phyloP scores from a whole-genome alignment of 1,140 invertebrate species.

The Sycophila sp. region DNA sequence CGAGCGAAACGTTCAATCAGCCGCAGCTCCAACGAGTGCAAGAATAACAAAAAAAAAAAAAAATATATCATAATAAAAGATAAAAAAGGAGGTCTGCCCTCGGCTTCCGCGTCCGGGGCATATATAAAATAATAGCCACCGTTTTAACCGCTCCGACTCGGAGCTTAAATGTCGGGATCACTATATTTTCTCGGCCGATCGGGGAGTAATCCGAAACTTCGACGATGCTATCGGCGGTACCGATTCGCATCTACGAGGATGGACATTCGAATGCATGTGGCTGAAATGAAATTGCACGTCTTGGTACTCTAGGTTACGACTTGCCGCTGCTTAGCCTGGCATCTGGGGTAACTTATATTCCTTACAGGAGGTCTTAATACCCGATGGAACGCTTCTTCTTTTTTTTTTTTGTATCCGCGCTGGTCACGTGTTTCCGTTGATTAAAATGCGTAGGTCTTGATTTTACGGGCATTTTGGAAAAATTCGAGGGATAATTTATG shows the following conservation, averaged over 20 bases:
- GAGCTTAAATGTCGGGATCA: too few relatives aligned
- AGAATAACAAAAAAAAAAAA: too few relatives aligned
- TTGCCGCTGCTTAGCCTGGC: background rate
- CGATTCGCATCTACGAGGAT: background rate
- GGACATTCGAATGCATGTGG: background rate
- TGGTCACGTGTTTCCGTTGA: too few relatives aligned
- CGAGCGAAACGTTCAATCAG: too few relatives aligned
- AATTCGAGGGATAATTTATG: too few relatives aligned
- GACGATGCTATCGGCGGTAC: background rate
- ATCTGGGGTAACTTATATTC: background rate
- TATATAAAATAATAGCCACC: background rate
- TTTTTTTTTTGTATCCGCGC: too few relatives aligned
- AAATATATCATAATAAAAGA: too few relatives aligned
- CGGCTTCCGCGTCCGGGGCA: background rate
- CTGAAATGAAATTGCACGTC: background rate
- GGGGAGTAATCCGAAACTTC: slow-evolving; percentile 20
- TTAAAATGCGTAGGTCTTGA: too few relatives aligned
- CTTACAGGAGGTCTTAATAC: background rate
- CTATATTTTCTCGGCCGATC: slow-evolving; percentile 17
- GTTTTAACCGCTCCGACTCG: background rate
- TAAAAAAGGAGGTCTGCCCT: too few relatives aligned
- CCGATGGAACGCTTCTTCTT: too few relatives aligned
- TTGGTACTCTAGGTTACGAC: background rate
- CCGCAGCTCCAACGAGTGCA: too few relatives aligned
- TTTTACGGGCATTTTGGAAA: too few relatives aligned